Percentiles rank a stretch among this genome's conserved stretches.
These are phyloP conservation scores for Nasonia vitripennis DNA, from an alignment of 1,140 invertebrate genomes.

Conservation along the genomic window DNA sequence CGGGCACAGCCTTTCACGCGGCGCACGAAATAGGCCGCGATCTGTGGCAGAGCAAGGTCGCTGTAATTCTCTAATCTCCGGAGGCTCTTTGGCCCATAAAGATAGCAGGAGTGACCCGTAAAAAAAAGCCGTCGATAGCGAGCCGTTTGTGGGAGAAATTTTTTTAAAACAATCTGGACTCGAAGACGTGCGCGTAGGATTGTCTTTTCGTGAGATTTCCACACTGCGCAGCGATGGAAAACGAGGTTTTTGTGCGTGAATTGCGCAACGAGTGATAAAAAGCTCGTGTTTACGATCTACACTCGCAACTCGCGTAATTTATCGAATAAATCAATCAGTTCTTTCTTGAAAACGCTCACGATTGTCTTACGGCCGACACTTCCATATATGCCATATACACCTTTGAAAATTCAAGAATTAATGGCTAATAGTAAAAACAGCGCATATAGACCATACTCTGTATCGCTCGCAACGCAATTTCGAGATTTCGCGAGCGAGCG, in stretches of 20 bases:
- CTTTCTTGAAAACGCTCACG: not conserved
- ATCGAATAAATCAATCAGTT: not conserved
- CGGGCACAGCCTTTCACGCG: constrained; percentile 12
- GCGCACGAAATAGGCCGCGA: not conserved
- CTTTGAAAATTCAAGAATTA: not conserved
- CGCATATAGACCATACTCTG: not conserved
- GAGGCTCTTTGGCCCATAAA: not conserved
- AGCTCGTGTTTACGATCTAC: not conserved
- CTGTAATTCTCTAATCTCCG: not conserved
- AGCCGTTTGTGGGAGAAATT: not conserved
- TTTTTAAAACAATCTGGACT: not conserved
- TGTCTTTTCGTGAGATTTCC: not conserved
- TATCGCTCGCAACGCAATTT: constrained; percentile 26
- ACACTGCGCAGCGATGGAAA: not conserved
- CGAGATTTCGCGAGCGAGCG: not conserved
- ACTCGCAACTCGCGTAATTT: not conserved
- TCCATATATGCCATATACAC: not conserved
- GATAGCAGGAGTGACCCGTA: not conserved
- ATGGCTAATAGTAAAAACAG: not conserved
- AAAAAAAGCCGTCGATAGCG: not conserved
- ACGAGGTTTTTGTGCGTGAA: not conserved
- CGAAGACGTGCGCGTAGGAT: not conserved
- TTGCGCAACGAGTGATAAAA: not conserved
- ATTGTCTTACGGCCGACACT: no score
- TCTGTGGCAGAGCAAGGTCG: not conserved